A percentile compares a stretch with the other conserved stretches of the same genome.
These are phyloP conservation scores for Anhinga rufa DNA, from an alignment of 2,113 vertebrate genomes.

Conservation along the genomic window DNA sequence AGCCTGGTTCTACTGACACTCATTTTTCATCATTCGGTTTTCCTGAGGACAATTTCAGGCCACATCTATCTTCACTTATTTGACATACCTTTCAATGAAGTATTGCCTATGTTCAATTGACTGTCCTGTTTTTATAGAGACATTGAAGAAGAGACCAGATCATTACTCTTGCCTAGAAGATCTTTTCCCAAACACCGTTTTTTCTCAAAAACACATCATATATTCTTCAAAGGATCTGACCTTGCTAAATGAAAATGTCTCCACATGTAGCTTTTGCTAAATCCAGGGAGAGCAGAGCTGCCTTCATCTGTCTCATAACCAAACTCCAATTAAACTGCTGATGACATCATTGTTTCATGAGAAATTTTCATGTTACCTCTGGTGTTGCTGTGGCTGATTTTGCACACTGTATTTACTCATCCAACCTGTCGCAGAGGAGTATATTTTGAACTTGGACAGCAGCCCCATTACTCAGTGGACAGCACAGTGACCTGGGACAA, in stretches of 20 bases:
- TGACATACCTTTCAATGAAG: not conserved
- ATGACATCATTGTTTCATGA: fast-evolving
- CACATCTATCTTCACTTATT: not conserved
- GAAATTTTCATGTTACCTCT: too few species aligned
- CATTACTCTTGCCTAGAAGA: not conserved
- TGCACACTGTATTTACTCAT: not conserved
- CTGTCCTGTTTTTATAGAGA: not conserved
- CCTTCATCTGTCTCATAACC: not conserved
- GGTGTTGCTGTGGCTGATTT: not conserved
- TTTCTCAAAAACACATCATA: not conserved
- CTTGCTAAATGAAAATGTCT: not conserved
- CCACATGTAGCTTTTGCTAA: not conserved
- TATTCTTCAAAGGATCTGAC: not conserved
- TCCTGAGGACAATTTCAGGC: not conserved
- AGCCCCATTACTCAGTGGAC: not conserved
- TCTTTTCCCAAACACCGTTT: not conserved
- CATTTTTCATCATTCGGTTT: not conserved
- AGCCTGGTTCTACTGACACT: not conserved
- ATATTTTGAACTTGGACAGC: not conserved
- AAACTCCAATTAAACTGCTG: not conserved
- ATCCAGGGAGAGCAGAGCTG: not conserved
- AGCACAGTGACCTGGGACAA: not conserved
- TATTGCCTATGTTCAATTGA: not conserved
- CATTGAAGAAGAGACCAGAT: not conserved
- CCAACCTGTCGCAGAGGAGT: fast-evolving